phyloP scores from a whole-genome alignment of 2,797 vertebrate genomes.

The Phoxinus dragarum region DNA sequence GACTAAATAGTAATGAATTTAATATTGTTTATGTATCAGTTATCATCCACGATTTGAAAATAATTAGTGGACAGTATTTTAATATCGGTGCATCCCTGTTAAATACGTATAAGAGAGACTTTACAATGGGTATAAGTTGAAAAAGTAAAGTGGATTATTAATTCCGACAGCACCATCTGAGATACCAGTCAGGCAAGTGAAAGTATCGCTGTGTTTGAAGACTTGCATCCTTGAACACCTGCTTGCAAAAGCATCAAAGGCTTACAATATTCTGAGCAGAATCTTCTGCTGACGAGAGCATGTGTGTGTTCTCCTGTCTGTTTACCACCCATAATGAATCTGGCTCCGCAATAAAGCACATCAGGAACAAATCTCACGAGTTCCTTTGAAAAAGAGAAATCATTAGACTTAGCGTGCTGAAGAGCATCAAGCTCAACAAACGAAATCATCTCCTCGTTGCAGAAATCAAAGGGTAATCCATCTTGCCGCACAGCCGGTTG shows the following conservation, averaged over 20 bases:
- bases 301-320: slow-evolving; percentile 49
- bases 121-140: not conserved
- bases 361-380: slow-evolving; percentile 55
- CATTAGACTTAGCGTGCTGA: slow-evolving; percentile 52
- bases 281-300: slow-evolving; percentile 48
- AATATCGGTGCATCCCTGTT: not conserved
- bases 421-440: slow-evolving; percentile 52
- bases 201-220: slow-evolving; percentile 22
- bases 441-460: slow-evolving; percentile 52
- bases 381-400: slow-evolving; percentile 55
- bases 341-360: slow-evolving; percentile 57
- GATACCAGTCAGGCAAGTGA: not conserved
- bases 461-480: slow-evolving; percentile 67
- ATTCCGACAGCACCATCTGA: not conserved
- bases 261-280: slow-evolving; percentile 48
- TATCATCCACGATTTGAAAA: not conserved
- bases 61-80: not conserved
- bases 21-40: not conserved
- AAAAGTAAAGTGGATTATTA: slow-evolving; percentile 11
- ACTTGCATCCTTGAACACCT: slow-evolving; percentile 52
- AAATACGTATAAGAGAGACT: not conserved
- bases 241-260: slow-evolving; percentile 51
- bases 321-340: slow-evolving; percentile 61
- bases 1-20: no score
- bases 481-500: slow-evolving; percentile 65